A percentile compares a stretch with the other conserved stretches of the same genome.
These are phyloP conservation scores for Drosophila ficusphila DNA, from an alignment of 1,140 invertebrate genomes.

Conservation along the genomic window DNA sequence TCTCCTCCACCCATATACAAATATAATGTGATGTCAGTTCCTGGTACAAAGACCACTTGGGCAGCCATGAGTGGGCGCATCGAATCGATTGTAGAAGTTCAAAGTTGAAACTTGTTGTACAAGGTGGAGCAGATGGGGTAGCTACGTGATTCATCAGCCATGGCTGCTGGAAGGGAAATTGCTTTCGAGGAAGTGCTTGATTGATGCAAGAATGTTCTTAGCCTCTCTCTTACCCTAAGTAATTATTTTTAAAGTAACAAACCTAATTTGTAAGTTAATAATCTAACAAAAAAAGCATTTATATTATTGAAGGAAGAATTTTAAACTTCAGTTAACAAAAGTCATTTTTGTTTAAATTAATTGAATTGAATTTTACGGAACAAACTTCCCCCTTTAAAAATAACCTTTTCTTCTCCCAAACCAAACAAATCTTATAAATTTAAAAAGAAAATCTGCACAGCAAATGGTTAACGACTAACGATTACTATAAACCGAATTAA, in stretches of 20 bases:
- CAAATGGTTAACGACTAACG: not conserved
- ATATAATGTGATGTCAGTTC: conserved; percentile 38
- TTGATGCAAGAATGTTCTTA: not conserved
- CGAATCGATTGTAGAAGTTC: conserved; percentile 47
- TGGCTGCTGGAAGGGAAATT: not conserved
- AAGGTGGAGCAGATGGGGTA: conserved; percentile 20
- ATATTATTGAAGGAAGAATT: too few species aligned
- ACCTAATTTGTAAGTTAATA: too few species aligned
- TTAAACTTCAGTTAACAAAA: too few species aligned
- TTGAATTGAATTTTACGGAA: too few species aligned
- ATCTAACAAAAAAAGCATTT: too few species aligned
- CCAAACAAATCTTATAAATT: not conserved
- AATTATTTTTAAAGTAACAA: too few species aligned
- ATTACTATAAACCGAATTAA: conserved; percentile 13
- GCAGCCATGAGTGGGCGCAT: conserved; percentile 43
- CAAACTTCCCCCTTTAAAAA: too few species aligned
- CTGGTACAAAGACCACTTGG: conserved; percentile 32
- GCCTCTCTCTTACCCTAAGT: too few species aligned
- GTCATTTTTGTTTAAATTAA: too few species aligned
- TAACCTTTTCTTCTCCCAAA: not conserved
- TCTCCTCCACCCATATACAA: conserved; percentile 34
- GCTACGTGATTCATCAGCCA: conserved; percentile 20
- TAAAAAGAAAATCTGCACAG: not conserved
- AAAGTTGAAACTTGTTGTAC: conserved; percentile 45
- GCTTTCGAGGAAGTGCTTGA: not conserved